These are phyloP conservation scores for Acrocephalus kingi DNA, from an alignment of 2,113 vertebrate genomes.

Conservation along the genomic window DNA sequence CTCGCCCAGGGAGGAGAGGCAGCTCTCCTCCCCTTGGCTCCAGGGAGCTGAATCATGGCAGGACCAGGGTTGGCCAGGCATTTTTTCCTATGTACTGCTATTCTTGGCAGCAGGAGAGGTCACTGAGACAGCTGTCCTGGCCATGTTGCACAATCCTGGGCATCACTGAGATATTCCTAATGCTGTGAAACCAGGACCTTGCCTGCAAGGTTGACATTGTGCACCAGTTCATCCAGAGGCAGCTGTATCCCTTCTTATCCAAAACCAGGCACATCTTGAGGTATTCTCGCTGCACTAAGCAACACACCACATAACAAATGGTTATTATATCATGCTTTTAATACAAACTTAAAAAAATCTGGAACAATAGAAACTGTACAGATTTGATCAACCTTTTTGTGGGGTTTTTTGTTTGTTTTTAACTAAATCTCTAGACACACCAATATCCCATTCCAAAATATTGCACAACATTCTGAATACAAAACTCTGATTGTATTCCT, in stretches of 20 bases:
- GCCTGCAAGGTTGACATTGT: neutral
- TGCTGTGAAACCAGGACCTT: rapidly evolving
- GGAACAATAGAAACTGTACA: slow-evolving; percentile 91
- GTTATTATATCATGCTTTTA: slow-evolving; percentile 86
- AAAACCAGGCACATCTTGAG: rapidly evolving
- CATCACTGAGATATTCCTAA: neutral
- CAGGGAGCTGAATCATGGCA: neutral
- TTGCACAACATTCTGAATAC: slow-evolving; percentile 88
- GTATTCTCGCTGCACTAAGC: neutral
- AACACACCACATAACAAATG: neutral
- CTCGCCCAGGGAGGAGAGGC: neutral
- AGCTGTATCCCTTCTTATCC: rapidly evolving
- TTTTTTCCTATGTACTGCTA: neutral
- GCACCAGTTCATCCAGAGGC: rapidly evolving
- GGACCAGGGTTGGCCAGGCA: neutral
- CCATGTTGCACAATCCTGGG: rapidly evolving
- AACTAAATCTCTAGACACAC: slow-evolving; percentile 83
- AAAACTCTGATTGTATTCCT: slow-evolving; percentile 81
- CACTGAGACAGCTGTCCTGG: neutral
- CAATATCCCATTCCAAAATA: slow-evolving; percentile 83
- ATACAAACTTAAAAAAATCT: slow-evolving; percentile 91
- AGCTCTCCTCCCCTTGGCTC: neutral
- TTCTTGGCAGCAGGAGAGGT: neutral
- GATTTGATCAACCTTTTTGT: slow-evolving; percentile 80
- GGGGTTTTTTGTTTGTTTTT: slow-evolving; percentile 68